Percentiles rank a stretch among this genome's conserved stretches.
These are phyloP conservation scores for Idaea biselata DNA, from an alignment of 2,888 invertebrate species.

Conservation along the genomic window DNA sequence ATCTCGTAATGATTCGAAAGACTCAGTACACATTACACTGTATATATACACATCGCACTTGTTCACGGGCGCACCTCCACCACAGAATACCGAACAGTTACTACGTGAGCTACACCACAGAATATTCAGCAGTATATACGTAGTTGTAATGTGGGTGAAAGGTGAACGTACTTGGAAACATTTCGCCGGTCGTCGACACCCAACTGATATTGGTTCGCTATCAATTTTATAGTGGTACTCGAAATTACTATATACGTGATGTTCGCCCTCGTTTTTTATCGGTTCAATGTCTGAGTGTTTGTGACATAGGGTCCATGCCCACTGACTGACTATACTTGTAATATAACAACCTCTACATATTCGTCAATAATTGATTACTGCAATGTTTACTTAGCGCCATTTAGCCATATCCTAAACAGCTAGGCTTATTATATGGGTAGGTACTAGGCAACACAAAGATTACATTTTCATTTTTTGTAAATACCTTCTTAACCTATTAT, in stretches of 20 bases:
- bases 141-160: slow-evolving; percentile 65
- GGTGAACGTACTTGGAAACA: slow-evolving; percentile 61
- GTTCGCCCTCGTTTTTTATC: slow-evolving; percentile 4
- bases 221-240: slow-evolving; percentile 47
- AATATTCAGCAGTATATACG: slow-evolving; percentile 16
- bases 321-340: too few species aligned
- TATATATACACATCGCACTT: slow-evolving; percentile 13
- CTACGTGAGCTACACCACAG: background rate
- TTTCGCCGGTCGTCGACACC: slow-evolving; percentile 69
- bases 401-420: too few species aligned
- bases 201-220: slow-evolving; percentile 56
- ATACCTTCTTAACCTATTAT: too few species aligned
- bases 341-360: background rate
- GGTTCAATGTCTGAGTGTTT: background rate
- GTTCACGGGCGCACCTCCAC: slow-evolving; percentile 7
- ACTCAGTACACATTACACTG: slow-evolving; percentile 14
- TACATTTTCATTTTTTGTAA: too few species aligned
- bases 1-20: background rate
- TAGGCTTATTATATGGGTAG: too few species aligned
- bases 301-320: background rate
- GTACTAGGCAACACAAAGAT: too few species aligned
- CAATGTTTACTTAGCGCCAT: too few species aligned
- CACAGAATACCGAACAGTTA: background rate
- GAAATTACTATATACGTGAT: slow-evolving; percentile 1
- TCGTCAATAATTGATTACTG: too few species aligned